phyloP scores from a whole-genome alignment of 2,113 vertebrate genomes.

The Apus apus region DNA sequence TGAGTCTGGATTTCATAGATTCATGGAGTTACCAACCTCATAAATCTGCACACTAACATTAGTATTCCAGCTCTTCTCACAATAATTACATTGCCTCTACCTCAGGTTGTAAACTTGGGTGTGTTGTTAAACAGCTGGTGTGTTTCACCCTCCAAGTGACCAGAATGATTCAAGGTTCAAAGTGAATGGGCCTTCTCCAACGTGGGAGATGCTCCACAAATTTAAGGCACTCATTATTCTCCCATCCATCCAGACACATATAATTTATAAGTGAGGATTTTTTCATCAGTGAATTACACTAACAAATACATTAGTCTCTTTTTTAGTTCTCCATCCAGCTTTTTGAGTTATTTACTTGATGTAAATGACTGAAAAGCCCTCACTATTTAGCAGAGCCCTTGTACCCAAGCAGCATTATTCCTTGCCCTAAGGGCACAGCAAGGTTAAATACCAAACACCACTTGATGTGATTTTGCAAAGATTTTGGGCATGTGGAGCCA shows the following conservation, averaged over 20 bases:
- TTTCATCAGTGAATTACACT: background rate
- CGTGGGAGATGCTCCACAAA: background rate
- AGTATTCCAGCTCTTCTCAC: background rate
- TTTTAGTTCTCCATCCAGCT: background rate
- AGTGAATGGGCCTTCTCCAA: background rate
- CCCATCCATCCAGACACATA: background rate
- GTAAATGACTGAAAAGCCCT: background rate
- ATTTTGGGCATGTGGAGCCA: conserved; percentile 11
- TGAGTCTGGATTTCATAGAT: background rate
- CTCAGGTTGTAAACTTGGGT: background rate
- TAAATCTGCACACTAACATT: background rate
- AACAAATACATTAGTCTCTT: background rate
- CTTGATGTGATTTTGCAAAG: background rate
- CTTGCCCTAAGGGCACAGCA: background rate
- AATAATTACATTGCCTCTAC: background rate
- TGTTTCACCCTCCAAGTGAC: background rate
- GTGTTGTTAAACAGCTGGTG: background rate
- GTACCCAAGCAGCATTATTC: background rate
- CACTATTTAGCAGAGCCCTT: background rate
- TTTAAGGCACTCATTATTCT: background rate
- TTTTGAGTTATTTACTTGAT: background rate
- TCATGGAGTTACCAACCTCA: background rate
- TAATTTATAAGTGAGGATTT: background rate
- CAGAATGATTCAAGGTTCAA: background rate
- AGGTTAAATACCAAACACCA: conserved; percentile 3